phyloP scores from a whole-genome alignment of 2,797 vertebrate species.

The Melopsittacus undulatus region DNA sequence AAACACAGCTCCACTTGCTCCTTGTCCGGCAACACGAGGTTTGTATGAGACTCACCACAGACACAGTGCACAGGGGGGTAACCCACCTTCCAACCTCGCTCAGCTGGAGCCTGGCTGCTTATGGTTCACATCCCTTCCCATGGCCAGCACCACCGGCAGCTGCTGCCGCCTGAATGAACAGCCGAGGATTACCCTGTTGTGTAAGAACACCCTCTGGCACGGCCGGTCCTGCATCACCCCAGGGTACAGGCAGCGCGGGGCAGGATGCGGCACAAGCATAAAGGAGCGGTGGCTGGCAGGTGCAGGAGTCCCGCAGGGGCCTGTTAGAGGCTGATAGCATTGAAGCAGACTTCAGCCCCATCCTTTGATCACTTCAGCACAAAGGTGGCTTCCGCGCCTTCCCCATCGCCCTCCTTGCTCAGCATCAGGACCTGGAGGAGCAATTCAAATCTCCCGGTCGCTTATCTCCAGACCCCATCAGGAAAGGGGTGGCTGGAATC shows the following conservation, averaged over 20 bases:
- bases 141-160: neutral
- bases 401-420: accelerated
- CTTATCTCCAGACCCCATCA: neutral
- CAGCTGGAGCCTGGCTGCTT: neutral
- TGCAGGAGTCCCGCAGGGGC: neutral
- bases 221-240: neutral
- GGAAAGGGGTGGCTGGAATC: neutral
- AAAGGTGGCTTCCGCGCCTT: neutral
- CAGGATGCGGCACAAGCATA: neutral
- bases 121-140: neutral
- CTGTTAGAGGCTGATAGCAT: slow-evolving; percentile 21
- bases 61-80: neutral
- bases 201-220: neutral
- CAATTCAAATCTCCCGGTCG: neutral
- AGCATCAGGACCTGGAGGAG: neutral
- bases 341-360: neutral
- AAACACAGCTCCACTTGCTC: accelerated
- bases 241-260: neutral
- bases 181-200: neutral
- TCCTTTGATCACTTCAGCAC: neutral
- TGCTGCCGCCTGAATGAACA: neutral
- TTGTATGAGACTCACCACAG: neutral
- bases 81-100: accelerated
- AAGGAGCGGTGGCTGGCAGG: neutral
- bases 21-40: accelerated